A percentile compares a stretch with the other conserved stretches of the same genome.
Conservation (phyloP, 2,888 invertebrate genomes). For the Rhodophaea formosa region DNA sequence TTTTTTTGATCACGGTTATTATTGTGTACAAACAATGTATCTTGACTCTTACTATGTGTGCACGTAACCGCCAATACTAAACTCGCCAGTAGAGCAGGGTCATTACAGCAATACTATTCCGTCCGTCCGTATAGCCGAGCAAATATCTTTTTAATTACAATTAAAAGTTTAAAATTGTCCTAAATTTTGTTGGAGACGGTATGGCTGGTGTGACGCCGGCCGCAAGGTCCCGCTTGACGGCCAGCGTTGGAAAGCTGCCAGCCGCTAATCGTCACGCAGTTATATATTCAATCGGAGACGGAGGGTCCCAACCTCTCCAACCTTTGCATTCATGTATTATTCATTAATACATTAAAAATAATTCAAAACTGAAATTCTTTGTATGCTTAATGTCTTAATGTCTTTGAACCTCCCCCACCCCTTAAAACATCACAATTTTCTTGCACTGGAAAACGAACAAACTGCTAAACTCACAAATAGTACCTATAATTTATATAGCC, state of each 20-base stretch:
- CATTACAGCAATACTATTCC: too few relatives aligned
- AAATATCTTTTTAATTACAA: neutral
- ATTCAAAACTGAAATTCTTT: neutral
- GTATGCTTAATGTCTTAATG: neutral
- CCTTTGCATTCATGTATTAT: slow-evolving; percentile 22
- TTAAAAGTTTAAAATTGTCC: neutral
- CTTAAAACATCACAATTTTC: neutral
- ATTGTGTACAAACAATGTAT: too few relatives aligned
- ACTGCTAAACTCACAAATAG: slow-evolving; percentile 1
- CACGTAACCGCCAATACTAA: too few relatives aligned
- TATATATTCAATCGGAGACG: slow-evolving; percentile 55
- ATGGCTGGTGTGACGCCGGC: slow-evolving; percentile 40
- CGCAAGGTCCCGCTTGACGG: slow-evolving; percentile 37
- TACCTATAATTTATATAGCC: slow-evolving; percentile 9
- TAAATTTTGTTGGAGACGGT: slow-evolving; percentile 32
- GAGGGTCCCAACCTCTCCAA: slow-evolving; percentile 26
- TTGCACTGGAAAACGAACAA: neutral
- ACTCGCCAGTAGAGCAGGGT: too few relatives aligned
- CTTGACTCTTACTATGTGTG: too few relatives aligned
- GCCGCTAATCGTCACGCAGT: slow-evolving; percentile 63
- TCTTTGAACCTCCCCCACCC: neutral
- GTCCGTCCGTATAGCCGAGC: too few relatives aligned
- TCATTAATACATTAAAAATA: slow-evolving; percentile 10
- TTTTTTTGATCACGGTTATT: too few relatives aligned
- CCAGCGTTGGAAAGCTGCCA: slow-evolving; percentile 60